phyloP scores from a whole-genome alignment of 2,888 invertebrate species.

The Spatulosminthurus flaviceps region DNA sequence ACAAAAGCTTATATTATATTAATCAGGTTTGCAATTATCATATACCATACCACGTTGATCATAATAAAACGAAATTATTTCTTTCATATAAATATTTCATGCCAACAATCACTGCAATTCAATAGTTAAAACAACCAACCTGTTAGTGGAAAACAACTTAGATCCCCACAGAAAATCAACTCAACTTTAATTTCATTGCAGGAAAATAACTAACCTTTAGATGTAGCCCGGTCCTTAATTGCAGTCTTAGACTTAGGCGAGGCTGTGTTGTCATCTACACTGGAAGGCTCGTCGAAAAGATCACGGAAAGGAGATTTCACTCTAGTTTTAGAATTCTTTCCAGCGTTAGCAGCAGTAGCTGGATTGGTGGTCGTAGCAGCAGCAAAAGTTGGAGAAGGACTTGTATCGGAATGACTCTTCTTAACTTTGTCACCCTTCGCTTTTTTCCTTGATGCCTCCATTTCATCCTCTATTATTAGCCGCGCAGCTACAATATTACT shows the following conservation, averaged over 20 bases:
- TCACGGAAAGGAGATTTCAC: conserved; percentile 34
- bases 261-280: conserved; percentile 32
- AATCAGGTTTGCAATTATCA: no score
- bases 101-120: no score
- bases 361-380: background rate
- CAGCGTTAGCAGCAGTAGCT: conserved; percentile 12
- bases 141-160: background rate
- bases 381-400: background rate
- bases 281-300: conserved; percentile 25
- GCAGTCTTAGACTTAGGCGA: conserved; percentile 41
- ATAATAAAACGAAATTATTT: no score
- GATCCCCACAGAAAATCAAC: background rate
- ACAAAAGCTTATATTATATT: no score
- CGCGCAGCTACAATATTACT: conserved; percentile 62
- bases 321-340: conserved; percentile 23
- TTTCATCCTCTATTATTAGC: conserved; percentile 63
- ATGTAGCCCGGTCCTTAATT: conserved; percentile 30
- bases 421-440: conserved; percentile 47
- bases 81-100: no score
- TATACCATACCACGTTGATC: no score
- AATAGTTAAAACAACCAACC: no score
- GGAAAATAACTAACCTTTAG: conserved; percentile 39
- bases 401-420: conserved; percentile 19
- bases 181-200: conserved; percentile 23
- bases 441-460: conserved; percentile 62